Percentiles rank a stretch among this genome's conserved stretches.
phyloP scores from a whole-genome alignment of 2,113 vertebrate genomes.

The Felis catus region F.catus_Fca126_mat1.0 CM031425.1:39558001-39558500 shows the following conservation, averaged over 20 bases:
- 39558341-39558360: too few relatives aligned
- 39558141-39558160: too few relatives aligned
- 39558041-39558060: background rate
- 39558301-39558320: too few relatives aligned
- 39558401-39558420: too few relatives aligned
- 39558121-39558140: too few relatives aligned
- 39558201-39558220: background rate
- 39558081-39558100: background rate
- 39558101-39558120: background rate
- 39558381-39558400: too few relatives aligned
- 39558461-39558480: too few relatives aligned
- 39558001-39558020: too few relatives aligned
- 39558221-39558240: background rate
- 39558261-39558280: background rate
- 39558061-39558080: background rate
- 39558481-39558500: background rate
- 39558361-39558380: too few relatives aligned
- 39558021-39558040: background rate
- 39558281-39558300: background rate
- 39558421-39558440: too few relatives aligned
- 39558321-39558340: too few relatives aligned
- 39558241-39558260: background rate
- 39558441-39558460: too few relatives aligned
- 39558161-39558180: background rate
- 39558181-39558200: background rate